Conservation (phyloP, 2,113 vertebrate genomes). For the Lathamus discolor region DNA sequence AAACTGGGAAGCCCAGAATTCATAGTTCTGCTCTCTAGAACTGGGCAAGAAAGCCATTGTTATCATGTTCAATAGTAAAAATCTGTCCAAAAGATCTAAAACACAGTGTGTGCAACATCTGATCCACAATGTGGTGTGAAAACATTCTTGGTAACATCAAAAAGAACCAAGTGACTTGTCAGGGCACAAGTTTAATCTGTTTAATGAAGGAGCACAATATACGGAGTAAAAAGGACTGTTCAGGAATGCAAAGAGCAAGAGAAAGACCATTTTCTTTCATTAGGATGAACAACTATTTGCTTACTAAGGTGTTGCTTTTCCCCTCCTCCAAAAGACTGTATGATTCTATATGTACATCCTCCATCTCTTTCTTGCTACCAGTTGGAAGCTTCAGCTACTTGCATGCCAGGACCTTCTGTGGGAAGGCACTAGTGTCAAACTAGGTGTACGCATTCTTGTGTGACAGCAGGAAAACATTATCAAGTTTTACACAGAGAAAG, state of each 20-base stretch:
- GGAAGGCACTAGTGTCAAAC: background rate
- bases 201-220: background rate
- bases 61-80: background rate
- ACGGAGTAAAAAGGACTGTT: background rate
- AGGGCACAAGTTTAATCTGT: background rate
- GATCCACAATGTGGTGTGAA: background rate
- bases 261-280: background rate
- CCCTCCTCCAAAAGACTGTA: background rate
- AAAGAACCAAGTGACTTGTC: background rate
- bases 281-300: background rate
- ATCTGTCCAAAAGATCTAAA: background rate
- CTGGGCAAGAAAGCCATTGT: background rate
- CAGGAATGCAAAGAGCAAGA: background rate
- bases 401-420: background rate
- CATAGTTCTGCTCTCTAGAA: background rate
- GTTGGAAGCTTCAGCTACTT: background rate
- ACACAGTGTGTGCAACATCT: background rate
- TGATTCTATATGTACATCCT: fast-evolving
- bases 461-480: background rate
- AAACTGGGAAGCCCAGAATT: background rate
- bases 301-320: background rate
- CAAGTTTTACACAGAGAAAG: background rate
- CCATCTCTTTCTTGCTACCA: background rate
- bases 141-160: background rate
- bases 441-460: background rate